These are phyloP conservation scores for Apodemia hepburni DNA, from an alignment of 2,888 invertebrate species.

Conservation along the genomic window DNA sequence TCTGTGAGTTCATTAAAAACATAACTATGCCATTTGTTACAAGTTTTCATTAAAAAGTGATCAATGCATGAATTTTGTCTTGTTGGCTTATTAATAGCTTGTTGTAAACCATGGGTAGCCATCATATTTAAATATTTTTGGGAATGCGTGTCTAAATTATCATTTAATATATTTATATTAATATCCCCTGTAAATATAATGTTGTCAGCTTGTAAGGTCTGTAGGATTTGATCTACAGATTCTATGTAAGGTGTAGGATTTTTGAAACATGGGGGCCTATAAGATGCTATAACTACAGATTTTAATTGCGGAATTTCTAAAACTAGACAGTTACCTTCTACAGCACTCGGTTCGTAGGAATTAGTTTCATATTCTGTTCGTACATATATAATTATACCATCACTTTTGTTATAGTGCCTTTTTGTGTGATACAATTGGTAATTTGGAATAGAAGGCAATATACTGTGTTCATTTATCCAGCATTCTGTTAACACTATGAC, in stretches of 20 bases:
- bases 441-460: too few species aligned
- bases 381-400: too few species aligned
- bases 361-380: too few species aligned
- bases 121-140: background rate
- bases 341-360: too few species aligned
- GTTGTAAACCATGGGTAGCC: background rate
- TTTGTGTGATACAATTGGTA: too few species aligned
- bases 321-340: too few species aligned
- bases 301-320: too few species aligned
- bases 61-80: background rate
- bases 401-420: too few species aligned
- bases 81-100: background rate
- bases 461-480: too few species aligned
- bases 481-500: too few species aligned
- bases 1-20: constrained; percentile 1
- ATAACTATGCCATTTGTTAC: background rate
- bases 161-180: background rate
- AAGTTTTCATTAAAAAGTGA: background rate
- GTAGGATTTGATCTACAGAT: background rate
- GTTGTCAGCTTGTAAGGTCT: background rate
- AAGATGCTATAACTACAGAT: too few species aligned
- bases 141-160: background rate
- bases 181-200: background rate
- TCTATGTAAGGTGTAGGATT: background rate
- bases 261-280: background rate